A percentile compares a stretch with the other conserved stretches of the same genome.
These are phyloP conservation scores for Vidua macroura DNA, from an alignment of 2,113 vertebrate genomes.

Conservation along the genomic window DNA sequence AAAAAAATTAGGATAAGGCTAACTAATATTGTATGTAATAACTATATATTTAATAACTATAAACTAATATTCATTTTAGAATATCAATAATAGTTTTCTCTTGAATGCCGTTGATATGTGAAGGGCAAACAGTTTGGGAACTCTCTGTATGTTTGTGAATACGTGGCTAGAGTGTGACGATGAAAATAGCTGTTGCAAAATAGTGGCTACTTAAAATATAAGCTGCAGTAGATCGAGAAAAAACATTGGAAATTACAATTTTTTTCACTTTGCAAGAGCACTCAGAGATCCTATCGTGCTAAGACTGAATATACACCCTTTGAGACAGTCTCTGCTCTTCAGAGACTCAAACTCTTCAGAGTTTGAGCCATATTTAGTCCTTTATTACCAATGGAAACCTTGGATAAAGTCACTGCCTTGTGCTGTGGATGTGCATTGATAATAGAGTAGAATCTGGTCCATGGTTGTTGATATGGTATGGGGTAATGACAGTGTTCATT, in stretches of 20 bases:
- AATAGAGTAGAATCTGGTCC: background rate
- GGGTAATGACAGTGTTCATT: background rate
- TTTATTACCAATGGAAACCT: background rate
- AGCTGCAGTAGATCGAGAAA: background rate
- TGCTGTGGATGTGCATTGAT: background rate
- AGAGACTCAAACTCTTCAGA: background rate
- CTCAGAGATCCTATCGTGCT: background rate
- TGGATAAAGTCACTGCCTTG: background rate
- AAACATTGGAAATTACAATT: background rate
- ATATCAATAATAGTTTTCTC: background rate
- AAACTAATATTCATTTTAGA: background rate
- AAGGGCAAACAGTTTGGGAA: background rate
- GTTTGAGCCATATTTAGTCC: background rate
- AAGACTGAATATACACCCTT: background rate
- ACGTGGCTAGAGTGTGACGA: accelerated
- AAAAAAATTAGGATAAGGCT: background rate
- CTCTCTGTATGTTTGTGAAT: background rate
- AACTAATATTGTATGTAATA: background rate
- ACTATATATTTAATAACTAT: background rate
- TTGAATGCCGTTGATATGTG: background rate
- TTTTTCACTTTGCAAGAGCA: background rate
- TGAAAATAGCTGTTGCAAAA: background rate
- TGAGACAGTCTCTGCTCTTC: background rate
- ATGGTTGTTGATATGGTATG: background rate
- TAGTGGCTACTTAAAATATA: background rate